Percentiles rank a stretch among this genome's conserved stretches.
These are phyloP conservation scores for Odocoileus hemionus DNA, from an alignment of 2,113 vertebrate species.

Conservation along the genomic window DNA sequence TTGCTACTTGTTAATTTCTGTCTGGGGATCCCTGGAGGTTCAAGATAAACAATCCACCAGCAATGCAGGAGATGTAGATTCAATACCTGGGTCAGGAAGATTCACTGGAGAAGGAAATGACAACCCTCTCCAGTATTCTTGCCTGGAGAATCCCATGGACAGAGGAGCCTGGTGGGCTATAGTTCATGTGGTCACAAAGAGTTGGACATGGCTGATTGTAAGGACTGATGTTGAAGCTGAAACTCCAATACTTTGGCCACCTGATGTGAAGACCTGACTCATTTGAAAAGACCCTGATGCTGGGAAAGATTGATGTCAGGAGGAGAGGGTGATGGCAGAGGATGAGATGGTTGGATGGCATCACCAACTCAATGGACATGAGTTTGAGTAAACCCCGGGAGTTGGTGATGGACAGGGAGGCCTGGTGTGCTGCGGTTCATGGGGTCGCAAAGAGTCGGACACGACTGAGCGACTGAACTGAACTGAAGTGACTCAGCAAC, in stretches of 20 bases:
- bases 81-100: not conserved
- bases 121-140: not conserved
- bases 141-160: not conserved
- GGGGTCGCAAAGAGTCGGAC: not conserved
- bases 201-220: not conserved
- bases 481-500: not conserved
- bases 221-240: not conserved
- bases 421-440: accelerated
- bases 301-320: not conserved
- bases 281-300: not conserved
- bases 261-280: not conserved
- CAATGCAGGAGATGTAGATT: not conserved
- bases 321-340: not conserved
- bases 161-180: not conserved
- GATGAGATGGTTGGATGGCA: not conserved
- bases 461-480: not conserved
- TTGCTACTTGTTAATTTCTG: not conserved
- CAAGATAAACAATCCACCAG: not conserved
- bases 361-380: not conserved
- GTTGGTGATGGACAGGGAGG: not conserved
- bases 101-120: not conserved
- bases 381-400: accelerated
- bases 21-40: not conserved
- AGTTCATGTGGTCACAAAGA: not conserved
- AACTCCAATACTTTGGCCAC: not conserved